Evolutionary conservation across 2,888 invertebrate species (phyloP).

Genomic region (Epistrophe grossulariae): DNA sequence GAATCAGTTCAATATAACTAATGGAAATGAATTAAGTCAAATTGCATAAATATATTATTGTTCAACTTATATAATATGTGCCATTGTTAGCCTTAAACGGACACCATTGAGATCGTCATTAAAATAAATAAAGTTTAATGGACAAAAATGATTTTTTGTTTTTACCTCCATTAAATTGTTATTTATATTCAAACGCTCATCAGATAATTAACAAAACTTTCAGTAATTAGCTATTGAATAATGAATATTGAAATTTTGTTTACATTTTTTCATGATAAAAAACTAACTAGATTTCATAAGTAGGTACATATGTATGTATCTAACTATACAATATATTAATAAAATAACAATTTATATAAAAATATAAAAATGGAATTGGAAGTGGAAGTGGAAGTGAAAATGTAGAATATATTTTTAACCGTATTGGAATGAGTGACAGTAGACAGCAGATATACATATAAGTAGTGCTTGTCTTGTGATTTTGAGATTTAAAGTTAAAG

Average conservation of each 20-base stretch:
- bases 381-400: no score
- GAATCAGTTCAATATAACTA: constrained; percentile 4
- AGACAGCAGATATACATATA: no score
- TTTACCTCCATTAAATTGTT: neutral
- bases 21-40: constrained; percentile 6
- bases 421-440: no score
- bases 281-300: no score
- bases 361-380: no score
- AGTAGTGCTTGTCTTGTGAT: no score
- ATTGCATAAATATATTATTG: constrained; percentile 13
- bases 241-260: neutral
- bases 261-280: no score
- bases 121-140: neutral
- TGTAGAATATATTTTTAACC: no score
- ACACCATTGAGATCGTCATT: neutral
- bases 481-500: no score
- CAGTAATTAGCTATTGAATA: neutral
- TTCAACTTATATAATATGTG: constrained; percentile 8
- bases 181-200: neutral
- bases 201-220: neutral
- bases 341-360: no score
- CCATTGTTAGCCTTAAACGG: neutral
- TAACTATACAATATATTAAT: no score
- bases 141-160: neutral
- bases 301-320: no score